These are phyloP conservation scores for Nycticorax nycticorax DNA, from an alignment of 2,113 vertebrate genomes.

Conservation along the genomic window DNA sequence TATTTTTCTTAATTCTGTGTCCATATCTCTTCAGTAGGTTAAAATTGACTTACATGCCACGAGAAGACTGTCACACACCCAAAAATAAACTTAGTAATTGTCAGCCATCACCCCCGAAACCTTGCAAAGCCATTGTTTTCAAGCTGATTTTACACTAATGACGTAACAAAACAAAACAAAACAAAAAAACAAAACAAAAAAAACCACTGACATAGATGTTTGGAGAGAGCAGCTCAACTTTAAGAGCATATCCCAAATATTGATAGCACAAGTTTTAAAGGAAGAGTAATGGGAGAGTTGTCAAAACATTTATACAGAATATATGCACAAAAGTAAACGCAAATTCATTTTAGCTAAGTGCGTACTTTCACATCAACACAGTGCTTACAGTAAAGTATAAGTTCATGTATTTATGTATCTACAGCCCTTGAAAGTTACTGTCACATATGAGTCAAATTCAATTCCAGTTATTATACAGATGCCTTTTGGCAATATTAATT, in stretches of 20 bases:
- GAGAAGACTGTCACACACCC: neutral
- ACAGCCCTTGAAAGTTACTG: neutral
- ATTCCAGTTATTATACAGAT: neutral
- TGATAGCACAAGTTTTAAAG: accelerated
- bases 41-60: neutral
- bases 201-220: accelerated
- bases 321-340: accelerated
- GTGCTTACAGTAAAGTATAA: too few species aligned
- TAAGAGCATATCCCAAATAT: neutral
- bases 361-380: neutral
- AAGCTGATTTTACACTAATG: neutral
- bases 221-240: neutral
- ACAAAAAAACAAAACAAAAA: too few species aligned
- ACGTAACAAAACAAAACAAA: accelerated
- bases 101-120: neutral
- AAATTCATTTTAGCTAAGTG: neutral
- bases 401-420: too few species aligned
- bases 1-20: neutral
- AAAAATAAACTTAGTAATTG: neutral
- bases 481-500: neutral
- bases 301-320: neutral
- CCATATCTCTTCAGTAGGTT: neutral
- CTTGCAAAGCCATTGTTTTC: neutral
- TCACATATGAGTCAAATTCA: neutral
- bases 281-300: neutral